These are phyloP conservation scores for Channa argus DNA, from an alignment of 2,113 vertebrate genomes.

Conservation along the genomic window DNA sequence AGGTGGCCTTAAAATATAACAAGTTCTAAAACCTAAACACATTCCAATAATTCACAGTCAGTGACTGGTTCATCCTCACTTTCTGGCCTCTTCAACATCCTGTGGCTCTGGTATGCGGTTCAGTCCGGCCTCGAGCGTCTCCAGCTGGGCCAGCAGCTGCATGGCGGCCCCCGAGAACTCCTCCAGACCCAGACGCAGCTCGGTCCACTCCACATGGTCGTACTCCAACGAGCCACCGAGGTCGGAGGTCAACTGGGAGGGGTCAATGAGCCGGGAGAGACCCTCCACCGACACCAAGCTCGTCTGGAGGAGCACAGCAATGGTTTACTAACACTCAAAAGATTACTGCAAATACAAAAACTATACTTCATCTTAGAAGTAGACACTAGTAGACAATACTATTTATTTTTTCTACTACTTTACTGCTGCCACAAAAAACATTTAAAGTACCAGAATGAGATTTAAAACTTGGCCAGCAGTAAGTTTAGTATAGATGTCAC, in stretches of 20 bases:
- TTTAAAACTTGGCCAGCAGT: too few relatives aligned
- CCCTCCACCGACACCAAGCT: constrained; percentile 99
- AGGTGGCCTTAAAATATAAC: too few relatives aligned
- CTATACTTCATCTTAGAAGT: too few relatives aligned
- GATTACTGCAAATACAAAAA: not conserved
- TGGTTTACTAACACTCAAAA: too few relatives aligned
- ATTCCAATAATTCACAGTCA: not conserved
- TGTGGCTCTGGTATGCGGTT: constrained; percentile 91
- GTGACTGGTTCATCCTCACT: constrained; percentile 36
- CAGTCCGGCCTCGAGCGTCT: constrained; percentile 95
- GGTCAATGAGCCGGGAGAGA: constrained; percentile 94
- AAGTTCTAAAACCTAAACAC: too few relatives aligned
- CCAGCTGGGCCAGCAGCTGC: constrained; percentile 93
- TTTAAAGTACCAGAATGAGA: too few relatives aligned
- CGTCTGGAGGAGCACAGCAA: constrained; percentile 81
- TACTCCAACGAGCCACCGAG: constrained; percentile 98
- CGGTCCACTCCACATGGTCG: constrained; percentile 98
- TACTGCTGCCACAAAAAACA: too few relatives aligned
- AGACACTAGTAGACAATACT: too few relatives aligned
- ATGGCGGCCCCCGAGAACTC: constrained; percentile 95
- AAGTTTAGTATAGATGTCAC: too few relatives aligned
- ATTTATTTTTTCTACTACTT: too few relatives aligned
- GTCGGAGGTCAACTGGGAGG: constrained; percentile 95
- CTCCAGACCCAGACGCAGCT: constrained; percentile 94
- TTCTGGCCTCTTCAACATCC: constrained; percentile 93